Conservation (phyloP, 1,140 invertebrate species). For the Zaprionus ornatus region DNA sequence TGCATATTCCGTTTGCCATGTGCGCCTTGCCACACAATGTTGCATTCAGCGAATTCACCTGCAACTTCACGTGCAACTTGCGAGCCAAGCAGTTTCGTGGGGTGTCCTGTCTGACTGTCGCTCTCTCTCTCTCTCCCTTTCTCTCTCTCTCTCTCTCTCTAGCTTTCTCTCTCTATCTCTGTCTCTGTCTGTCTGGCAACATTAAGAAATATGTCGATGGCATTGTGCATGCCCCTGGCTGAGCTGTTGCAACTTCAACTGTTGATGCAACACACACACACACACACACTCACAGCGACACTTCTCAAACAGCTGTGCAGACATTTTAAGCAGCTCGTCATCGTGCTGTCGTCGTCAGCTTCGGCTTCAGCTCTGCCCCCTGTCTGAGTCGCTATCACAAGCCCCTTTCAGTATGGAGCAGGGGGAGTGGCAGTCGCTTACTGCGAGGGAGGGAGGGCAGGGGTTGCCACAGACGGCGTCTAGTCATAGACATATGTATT, state of each 20-base stretch:
- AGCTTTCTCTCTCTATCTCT: constrained; percentile 10
- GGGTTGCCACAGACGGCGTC: constrained; percentile 40
- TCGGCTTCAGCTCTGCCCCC: constrained; percentile 8
- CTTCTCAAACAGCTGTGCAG: constrained; percentile 72
- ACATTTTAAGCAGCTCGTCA: constrained; percentile 77
- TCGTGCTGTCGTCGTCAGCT: constrained; percentile 50
- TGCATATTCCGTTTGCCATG: constrained; percentile 22
- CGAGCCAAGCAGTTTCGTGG: constrained; percentile 49
- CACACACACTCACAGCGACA: constrained; percentile 1
- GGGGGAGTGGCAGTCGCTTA: neutral
- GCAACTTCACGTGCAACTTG: constrained; percentile 42
- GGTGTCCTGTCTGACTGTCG: constrained; percentile 21
- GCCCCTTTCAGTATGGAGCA: neutral
- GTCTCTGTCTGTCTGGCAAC: constrained; percentile 41
- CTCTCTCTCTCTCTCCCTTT: neutral
- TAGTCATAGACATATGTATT: constrained; percentile 44
- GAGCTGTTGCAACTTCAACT: constrained; percentile 59
- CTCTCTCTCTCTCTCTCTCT: too few species aligned
- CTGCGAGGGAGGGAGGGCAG: constrained; percentile 4
- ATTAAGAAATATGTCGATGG: constrained; percentile 62
- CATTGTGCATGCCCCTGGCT: constrained; percentile 36
- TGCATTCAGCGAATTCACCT: constrained; percentile 57
- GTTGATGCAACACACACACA: constrained; percentile 64
- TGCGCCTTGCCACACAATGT: constrained; percentile 13
- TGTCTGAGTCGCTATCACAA: constrained; percentile 24